Percentiles rank a stretch among this genome's conserved stretches.
Conservation (phyloP, 2,113 vertebrate species). For the Cynoglossus semilaevis region DNA sequence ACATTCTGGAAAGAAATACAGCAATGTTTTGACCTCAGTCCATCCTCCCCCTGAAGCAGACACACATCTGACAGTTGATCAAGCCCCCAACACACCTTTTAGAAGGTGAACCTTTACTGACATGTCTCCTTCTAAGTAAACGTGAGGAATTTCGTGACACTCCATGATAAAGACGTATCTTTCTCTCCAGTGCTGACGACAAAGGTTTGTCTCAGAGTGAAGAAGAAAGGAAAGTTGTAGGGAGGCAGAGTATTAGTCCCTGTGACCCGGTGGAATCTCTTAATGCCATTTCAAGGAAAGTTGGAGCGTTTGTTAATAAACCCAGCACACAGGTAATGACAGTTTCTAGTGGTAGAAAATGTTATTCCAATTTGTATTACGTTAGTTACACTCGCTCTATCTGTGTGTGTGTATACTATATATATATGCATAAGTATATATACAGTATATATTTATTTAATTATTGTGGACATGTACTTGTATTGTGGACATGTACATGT, state of each 20-base stretch:
- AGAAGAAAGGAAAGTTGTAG: constrained; percentile 76
- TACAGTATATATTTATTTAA: too few relatives aligned
- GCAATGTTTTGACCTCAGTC: constrained; percentile 73
- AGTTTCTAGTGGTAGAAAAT: too few relatives aligned
- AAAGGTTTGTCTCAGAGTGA: constrained; percentile 83
- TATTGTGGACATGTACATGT: too few relatives aligned
- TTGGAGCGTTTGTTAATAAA: constrained; percentile 96
- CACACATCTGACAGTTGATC: constrained; percentile 44
- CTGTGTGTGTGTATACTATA: too few relatives aligned
- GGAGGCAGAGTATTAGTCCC: constrained; percentile 80
- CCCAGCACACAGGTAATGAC: constrained; percentile 85
- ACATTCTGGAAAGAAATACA: constrained; percentile 87
- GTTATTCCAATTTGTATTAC: too few relatives aligned
- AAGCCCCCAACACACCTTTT: constrained; percentile 48
- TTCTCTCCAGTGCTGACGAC: constrained; percentile 74
- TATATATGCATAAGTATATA: too few relatives aligned
- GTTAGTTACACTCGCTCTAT: too few relatives aligned
- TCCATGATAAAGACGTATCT: neutral
- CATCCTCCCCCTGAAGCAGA: constrained; percentile 82
- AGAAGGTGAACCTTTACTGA: constrained; percentile 43
- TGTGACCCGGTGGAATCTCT: constrained; percentile 79
- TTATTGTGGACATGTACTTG: too few relatives aligned
- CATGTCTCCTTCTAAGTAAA: neutral
- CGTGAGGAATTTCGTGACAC: neutral
- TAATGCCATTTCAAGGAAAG: constrained; percentile 88